These are phyloP conservation scores for Tipula vernalis DNA, from an alignment of 2,888 invertebrate genomes.

Conservation along the genomic window DNA sequence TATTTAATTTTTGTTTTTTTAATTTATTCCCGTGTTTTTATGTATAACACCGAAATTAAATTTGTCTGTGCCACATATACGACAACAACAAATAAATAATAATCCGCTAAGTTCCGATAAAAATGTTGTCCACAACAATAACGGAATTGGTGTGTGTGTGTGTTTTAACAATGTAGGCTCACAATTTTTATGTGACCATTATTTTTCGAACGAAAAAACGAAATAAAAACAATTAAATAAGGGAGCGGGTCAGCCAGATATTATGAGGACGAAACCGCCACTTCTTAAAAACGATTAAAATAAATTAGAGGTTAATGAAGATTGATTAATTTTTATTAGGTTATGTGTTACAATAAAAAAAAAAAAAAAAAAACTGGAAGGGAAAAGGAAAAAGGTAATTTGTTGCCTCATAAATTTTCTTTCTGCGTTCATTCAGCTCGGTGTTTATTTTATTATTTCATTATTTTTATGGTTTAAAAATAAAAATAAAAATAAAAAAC, in stretches of 20 bases:
- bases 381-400: neutral
- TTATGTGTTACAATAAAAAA: neutral
- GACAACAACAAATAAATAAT: neutral
- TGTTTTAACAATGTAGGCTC: neutral
- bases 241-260: too few species aligned
- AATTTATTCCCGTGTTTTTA: neutral
- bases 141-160: too few species aligned
- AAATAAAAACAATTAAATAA: too few species aligned
- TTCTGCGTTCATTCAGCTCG: neutral
- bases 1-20: neutral
- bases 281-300: slow-evolving; percentile 6
- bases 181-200: neutral
- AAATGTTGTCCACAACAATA: neutral
- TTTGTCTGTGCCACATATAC: neutral
- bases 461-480: neutral
- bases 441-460: neutral
- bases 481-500: neutral
- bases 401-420: slow-evolving; percentile 7
- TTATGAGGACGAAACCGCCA: neutral
- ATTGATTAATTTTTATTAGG: slow-evolving; percentile 8
- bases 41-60: neutral
- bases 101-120: neutral
- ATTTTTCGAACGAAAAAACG: neutral
- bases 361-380: neutral
- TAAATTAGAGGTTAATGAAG: slow-evolving; percentile 9